A percentile compares a stretch with the other conserved stretches of the same genome.
phyloP scores from a whole-genome alignment of 2,113 vertebrate species.

The Burhinus bistriatus region DNA sequence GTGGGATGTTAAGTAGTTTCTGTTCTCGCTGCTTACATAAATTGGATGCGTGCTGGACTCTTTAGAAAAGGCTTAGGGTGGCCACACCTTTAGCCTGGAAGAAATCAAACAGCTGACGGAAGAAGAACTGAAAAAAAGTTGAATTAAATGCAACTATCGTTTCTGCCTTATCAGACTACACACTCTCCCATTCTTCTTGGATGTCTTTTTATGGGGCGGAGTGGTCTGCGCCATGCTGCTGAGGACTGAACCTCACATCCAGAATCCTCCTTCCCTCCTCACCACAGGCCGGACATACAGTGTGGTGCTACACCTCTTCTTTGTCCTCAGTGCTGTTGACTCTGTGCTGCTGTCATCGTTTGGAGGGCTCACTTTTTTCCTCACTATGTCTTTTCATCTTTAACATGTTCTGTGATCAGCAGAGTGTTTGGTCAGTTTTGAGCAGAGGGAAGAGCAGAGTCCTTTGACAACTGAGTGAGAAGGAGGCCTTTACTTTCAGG shows the following conservation, averaged over 20 bases:
- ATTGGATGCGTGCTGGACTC: background rate
- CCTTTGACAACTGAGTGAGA: background rate
- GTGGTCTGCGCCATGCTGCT: background rate
- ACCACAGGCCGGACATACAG: fast-evolving
- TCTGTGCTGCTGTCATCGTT: background rate
- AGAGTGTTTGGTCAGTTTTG: background rate
- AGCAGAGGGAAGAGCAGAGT: background rate
- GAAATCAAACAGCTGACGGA: background rate
- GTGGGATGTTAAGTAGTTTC: background rate
- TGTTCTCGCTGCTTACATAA: background rate
- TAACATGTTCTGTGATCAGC: background rate
- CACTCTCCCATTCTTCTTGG: background rate
- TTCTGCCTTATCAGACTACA: background rate
- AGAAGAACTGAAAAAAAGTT: background rate
- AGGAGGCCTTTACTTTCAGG: background rate
- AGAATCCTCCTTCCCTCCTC: background rate
- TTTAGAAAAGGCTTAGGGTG: background rate
- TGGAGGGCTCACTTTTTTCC: background rate
- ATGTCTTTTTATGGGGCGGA: background rate
- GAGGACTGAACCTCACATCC: background rate
- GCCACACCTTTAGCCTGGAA: background rate
- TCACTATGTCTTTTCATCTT: background rate
- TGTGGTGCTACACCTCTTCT: background rate
- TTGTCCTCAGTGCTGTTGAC: background rate
- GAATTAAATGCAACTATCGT: background rate